Conservation (phyloP, 2,113 vertebrate genomes). For the Ptilorrhoa leucosticta region DNA sequence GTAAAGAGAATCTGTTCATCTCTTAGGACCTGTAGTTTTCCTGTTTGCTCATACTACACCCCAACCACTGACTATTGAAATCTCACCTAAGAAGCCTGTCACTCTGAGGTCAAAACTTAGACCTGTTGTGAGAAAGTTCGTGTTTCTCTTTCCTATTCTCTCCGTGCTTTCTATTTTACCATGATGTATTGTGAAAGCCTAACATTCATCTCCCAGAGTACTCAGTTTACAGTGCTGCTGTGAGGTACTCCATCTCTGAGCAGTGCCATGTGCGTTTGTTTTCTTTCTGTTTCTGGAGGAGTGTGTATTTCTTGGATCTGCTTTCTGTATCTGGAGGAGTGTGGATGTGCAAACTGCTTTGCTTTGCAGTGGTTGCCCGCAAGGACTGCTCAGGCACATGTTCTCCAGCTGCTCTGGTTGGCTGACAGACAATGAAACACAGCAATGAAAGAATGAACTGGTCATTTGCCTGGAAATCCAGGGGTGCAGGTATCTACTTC, state of each 20-base stretch:
- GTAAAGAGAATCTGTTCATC: background rate
- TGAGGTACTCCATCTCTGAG: background rate
- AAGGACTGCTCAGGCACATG: background rate
- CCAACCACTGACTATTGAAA: background rate
- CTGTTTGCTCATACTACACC: background rate
- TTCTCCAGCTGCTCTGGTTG: background rate
- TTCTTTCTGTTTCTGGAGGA: background rate
- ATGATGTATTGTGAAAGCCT: background rate
- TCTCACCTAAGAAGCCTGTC: constrained; percentile 18
- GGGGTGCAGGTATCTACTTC: background rate
- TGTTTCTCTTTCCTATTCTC: background rate
- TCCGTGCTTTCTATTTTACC: background rate
- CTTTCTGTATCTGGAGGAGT: background rate
- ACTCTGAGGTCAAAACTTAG: constrained; percentile 6
- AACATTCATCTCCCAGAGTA: background rate
- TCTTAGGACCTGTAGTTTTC: background rate
- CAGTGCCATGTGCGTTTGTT: background rate
- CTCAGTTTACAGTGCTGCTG: background rate
- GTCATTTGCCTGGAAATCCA: background rate
- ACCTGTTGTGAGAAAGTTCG: background rate
- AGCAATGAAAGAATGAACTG: background rate
- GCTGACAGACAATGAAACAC: background rate
- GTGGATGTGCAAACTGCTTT: background rate
- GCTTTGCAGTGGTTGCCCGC: background rate
- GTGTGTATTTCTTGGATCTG: background rate